Base-by-base conservation (phyloP, 2,888 invertebrate species). In the Colletes collaris region DNA sequence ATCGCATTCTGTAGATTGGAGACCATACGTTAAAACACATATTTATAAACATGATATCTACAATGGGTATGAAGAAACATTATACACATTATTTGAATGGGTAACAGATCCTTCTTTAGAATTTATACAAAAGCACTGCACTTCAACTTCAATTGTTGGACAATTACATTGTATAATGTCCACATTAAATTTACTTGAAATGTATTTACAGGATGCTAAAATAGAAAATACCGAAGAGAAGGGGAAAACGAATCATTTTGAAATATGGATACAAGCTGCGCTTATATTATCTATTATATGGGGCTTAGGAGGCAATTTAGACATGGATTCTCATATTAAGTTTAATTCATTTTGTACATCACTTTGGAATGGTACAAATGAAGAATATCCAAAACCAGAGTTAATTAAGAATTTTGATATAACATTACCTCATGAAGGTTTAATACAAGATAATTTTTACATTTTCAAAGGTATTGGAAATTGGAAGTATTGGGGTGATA, bases 401-500 rank as follows among this genome's bases (percentile, higher is more conserved):
- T 84, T 88, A 56, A 86, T 95, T 8, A 94, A 94, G 55, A 94
- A 94, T 81, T 91, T 95, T 40, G 96, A 96, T 67, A 91, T 94
- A 3, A 91, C 93, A 1, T 90, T 94, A 74, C 95, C 95, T 1
- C 90, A 91, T 4, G 95, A 95, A 59, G 94, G 94, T 19, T 89
- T 93, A 40, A 92, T 95, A 4, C 94, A 94, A 87, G 95, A 96
- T 81, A 94, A 94, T 85, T 93, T 93, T 85, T 96, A 94, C 89
- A 93, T 95, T 88, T 94, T 94, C 89, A 95, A 95, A 90, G 94
- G 94, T 19, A 90, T 93, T 76, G 95, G 95, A 1, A 92, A 88
- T 52, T 96, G 96, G 95, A 94, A 94, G 79, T 92, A 93, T 70
- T 95, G 94, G 94, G 93, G 93, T 63, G 95, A 95, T 78, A 87